Percentiles rank a stretch among this genome's conserved stretches.
These are phyloP conservation scores for Bicyclus anynana DNA, from an alignment of 1,140 invertebrate genomes.

Conservation along the genomic window DNA sequence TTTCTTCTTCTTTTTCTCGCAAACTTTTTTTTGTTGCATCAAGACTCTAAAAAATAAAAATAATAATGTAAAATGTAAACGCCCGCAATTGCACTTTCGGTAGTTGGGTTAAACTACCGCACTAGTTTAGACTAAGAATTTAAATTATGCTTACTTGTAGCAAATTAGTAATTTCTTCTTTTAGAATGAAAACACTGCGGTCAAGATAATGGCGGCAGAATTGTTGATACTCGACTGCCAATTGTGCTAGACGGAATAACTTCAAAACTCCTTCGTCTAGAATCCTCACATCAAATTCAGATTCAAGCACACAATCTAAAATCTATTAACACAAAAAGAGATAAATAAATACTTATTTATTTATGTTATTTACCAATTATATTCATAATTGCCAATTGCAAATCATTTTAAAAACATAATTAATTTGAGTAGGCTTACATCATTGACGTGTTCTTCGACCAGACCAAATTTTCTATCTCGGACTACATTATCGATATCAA, in stretches of 20 bases:
- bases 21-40: constrained; percentile 58
- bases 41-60: constrained; percentile 48
- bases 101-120: neutral
- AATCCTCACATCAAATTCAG: constrained; percentile 80
- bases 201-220: constrained; percentile 84
- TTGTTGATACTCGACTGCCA: constrained; percentile 83
- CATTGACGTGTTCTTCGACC: constrained; percentile 81
- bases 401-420: neutral
- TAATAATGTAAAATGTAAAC: neutral
- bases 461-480: constrained; percentile 80
- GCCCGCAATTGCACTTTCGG: neutral
- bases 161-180: constrained; percentile 78
- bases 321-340: constrained; percentile 42
- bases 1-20: constrained; percentile 67
- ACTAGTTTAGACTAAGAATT: too few relatives aligned
- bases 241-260: constrained; percentile 81
- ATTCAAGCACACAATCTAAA: constrained; percentile 80
- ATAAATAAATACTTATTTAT: neutral
- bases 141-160: constrained; percentile 65
- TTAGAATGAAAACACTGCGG: constrained; percentile 80
- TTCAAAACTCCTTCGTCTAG: constrained; percentile 83
- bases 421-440: constrained; percentile 56
- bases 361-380: neutral
- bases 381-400: too few relatives aligned
- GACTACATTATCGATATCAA: constrained; percentile 81